A percentile compares a stretch with the other conserved stretches of the same genome.
These are phyloP conservation scores for Nematopogon swammerdamellus DNA, from an alignment of 2,888 invertebrate species.

Conservation along the genomic window DNA sequence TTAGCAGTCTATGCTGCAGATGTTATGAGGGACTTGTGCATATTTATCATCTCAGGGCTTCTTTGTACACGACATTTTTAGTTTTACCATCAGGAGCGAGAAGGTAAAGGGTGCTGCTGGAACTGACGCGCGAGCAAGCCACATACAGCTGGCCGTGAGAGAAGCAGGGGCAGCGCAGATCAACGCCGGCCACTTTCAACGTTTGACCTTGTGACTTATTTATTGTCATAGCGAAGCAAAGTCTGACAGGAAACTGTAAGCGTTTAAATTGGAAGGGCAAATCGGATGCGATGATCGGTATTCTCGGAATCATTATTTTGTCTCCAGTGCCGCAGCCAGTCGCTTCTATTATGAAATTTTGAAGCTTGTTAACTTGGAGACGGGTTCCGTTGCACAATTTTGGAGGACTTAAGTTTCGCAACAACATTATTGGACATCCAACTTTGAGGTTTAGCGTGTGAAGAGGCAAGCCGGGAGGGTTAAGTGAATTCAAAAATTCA, in stretches of 20 bases:
- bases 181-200: too few species aligned
- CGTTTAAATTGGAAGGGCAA: slow-evolving; percentile 3
- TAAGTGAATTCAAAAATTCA: too few species aligned
- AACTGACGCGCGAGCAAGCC: not conserved
- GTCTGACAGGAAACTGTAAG: slow-evolving; percentile 10
- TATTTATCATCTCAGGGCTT: too few species aligned
- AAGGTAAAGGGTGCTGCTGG: too few species aligned
- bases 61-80: too few species aligned
- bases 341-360: not conserved
- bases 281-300: slow-evolving; percentile 2
- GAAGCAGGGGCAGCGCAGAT: not conserved
- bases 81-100: too few species aligned
- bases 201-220: slow-evolving; percentile 10
- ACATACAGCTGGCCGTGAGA: not conserved
- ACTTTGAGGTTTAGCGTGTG: too few species aligned
- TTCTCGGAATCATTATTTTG: not conserved
- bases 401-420: too few species aligned
- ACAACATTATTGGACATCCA: too few species aligned
- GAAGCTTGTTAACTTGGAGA: not conserved
- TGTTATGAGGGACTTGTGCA: too few species aligned
- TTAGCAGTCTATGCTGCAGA: too few species aligned
- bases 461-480: too few species aligned
- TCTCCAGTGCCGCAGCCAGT: not conserved
- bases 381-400: not conserved
- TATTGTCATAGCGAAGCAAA: slow-evolving; percentile 9